Percentiles rank a stretch among this genome's conserved stretches.
Conservation (phyloP, 1,140 invertebrate genomes). For the Megalopta genalis region DNA sequence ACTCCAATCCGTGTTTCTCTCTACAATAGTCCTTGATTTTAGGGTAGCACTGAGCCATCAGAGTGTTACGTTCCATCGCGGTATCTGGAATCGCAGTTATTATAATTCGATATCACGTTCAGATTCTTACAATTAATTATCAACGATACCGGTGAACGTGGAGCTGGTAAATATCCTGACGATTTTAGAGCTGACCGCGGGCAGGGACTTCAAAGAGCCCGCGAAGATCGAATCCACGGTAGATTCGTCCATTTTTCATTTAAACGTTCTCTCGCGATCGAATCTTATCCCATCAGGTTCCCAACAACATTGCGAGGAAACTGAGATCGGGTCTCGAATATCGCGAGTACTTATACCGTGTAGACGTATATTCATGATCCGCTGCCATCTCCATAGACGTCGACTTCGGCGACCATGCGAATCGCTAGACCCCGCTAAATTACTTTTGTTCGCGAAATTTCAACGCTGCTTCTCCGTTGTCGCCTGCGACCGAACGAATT, state of each 20-base stretch:
- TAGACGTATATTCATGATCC: conserved; percentile 20
- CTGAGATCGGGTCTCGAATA: conserved; percentile 33
- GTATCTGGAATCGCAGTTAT: conserved; percentile 86
- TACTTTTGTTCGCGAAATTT: background rate
- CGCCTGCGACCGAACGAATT: background rate
- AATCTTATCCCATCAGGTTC: background rate
- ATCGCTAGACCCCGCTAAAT: fast-evolving
- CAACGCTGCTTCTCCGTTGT: fast-evolving
- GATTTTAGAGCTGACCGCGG: conserved; percentile 97
- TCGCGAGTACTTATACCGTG: conserved; percentile 24
- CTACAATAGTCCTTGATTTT: conserved; percentile 98
- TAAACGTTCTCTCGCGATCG: background rate
- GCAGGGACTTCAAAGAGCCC: conserved; percentile 92
- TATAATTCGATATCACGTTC: background rate
- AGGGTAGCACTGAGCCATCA: conserved; percentile 99
- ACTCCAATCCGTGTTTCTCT: conserved; percentile 98
- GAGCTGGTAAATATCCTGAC: conserved; percentile 99
- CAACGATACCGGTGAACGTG: conserved; percentile 94
- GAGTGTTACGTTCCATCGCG: conserved; percentile 96
- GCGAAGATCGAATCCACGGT: conserved; percentile 94
- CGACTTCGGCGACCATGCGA: background rate
- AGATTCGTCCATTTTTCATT: conserved; percentile 89
- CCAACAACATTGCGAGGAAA: conserved; percentile 25
- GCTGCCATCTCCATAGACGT: background rate
- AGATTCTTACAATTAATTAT: too few species aligned